Conservation (phyloP, 2,113 vertebrate species). For the Mystacornis crossleyi region DNA sequence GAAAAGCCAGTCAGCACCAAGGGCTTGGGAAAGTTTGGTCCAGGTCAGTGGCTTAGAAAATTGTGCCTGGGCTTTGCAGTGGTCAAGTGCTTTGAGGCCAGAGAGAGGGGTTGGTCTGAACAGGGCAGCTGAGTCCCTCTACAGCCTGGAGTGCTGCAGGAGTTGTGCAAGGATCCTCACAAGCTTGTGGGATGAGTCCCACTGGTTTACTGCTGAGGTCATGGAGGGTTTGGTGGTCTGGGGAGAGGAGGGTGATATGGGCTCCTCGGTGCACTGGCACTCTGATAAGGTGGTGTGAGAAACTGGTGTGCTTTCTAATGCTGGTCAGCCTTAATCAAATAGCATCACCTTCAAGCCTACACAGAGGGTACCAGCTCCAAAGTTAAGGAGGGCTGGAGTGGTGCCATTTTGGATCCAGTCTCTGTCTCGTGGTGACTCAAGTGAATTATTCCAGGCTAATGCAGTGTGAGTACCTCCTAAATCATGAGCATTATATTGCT, state of each 20-base stretch:
- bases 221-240: accelerated
- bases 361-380: neutral
- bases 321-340: neutral
- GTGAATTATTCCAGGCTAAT: neutral
- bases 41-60: slow-evolving; percentile 45
- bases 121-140: neutral
- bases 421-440: neutral
- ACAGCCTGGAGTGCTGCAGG: neutral
- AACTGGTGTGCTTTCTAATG: neutral
- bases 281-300: neutral
- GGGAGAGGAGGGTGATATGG: neutral
- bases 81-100: neutral
- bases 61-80: neutral
- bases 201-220: neutral
- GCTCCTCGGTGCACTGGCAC: neutral
- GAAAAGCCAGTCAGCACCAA: neutral
- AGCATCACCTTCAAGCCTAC: neutral
- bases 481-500: neutral
- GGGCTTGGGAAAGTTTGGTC: neutral
- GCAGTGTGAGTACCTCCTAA: neutral
- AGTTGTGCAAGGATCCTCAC: neutral
- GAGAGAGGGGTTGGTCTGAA: neutral
- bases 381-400: neutral
- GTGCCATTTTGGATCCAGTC: neutral
- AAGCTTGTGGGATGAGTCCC: neutral